Base-by-base conservation (phyloP, 2,888 invertebrate genomes). In the Pachydiplax longipennis region DNA sequence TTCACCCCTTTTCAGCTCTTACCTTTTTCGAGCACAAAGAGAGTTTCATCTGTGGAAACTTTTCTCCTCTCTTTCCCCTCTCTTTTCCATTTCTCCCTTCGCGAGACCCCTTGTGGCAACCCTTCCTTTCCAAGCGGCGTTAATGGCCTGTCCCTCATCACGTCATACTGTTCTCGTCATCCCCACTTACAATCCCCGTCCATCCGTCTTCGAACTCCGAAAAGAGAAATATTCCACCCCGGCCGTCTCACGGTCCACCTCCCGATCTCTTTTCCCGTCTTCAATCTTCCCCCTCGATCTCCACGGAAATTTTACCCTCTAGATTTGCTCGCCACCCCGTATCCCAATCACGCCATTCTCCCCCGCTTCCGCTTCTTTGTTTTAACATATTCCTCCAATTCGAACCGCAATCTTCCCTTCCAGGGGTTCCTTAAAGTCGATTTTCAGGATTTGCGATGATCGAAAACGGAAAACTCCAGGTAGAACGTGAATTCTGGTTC, bases 141-240 rank as follows among this genome's bases (percentile, higher is more conserved):
- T 83, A 83, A 83, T 83, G 83, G 83, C 83, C 83, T 83, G 58
- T 83, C 83, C 35, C 58, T 83, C 83, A 83, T 83, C 83, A 83
- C 83, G 83, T 83, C 83, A 83, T 58, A 58, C 31, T 53, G 53
- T 53, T 15, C 31, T 58, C 83, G 58, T 58, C 83, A 83, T 53
- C 83, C 31, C 83, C 82, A 53, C 82, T 82, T 53, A 53, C 82
- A 48, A n/a, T n/a, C 31, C 53, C 82, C 44, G 83, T 58, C 44
- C 58, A 58, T 58, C 53, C 83, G 58, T 83, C 58, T 58, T 83
- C 83, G 48, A 83, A 58, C 83, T 58, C 83, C 83, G 73, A 73
- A 73, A 73, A 73, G 53, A 53, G 53, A 53, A 73, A 73, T 53
- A 58, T 58, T 83, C 83, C 35, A 53, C 35, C 53, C 82, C 80